A percentile compares a stretch with the other conserved stretches of the same genome.
These are phyloP conservation scores for Lacerta viridis DNA, from an alignment of 2,797 vertebrate genomes.

Conservation along the genomic window DNA sequence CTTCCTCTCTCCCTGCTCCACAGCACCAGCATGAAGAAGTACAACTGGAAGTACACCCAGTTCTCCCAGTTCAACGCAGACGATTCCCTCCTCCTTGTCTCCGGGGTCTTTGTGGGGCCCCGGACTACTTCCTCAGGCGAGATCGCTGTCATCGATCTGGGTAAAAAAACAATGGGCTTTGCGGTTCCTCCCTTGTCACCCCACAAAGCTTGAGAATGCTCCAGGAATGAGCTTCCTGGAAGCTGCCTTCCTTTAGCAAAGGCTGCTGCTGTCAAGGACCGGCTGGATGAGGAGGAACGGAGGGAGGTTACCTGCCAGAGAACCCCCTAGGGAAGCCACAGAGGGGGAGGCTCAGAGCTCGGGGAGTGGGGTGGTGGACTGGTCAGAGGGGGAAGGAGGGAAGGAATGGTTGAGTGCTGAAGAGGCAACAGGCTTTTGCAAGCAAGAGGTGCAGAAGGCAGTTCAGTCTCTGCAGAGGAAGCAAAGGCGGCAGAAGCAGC, in stretches of 20 bases:
- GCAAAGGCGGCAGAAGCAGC: too few relatives aligned
- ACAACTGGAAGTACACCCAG: conserved; percentile 99
- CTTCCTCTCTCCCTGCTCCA: conserved; percentile 90
- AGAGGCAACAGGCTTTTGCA: too few relatives aligned
- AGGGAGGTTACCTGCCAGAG: too few relatives aligned
- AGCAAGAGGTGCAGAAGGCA: too few relatives aligned
- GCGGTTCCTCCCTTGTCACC: background rate
- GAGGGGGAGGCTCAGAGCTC: too few relatives aligned
- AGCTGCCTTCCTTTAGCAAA: background rate
- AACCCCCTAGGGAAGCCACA: too few relatives aligned
- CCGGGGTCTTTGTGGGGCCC: conserved; percentile 94
- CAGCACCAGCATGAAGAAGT: conserved; percentile 94
- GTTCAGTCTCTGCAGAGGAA: too few relatives aligned
- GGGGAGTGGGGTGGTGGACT: too few relatives aligned
- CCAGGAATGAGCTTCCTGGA: background rate
- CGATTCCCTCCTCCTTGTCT: conserved; percentile 94
- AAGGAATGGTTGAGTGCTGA: too few relatives aligned
- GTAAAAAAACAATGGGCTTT: conserved; percentile 73
- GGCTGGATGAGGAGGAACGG: too few relatives aligned
- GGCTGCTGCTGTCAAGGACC: background rate
- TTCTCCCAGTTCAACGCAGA: conserved; percentile 98
- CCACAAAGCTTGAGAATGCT: background rate
- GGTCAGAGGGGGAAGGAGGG: too few relatives aligned
- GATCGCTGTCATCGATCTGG: conserved; percentile 95
- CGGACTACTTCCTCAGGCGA: conserved; percentile 95